Evolutionary conservation across 2,888 invertebrate species (phyloP), one percentile per base, ranked within the genome.

Genomic region (Folsomia manolachei): DNA sequence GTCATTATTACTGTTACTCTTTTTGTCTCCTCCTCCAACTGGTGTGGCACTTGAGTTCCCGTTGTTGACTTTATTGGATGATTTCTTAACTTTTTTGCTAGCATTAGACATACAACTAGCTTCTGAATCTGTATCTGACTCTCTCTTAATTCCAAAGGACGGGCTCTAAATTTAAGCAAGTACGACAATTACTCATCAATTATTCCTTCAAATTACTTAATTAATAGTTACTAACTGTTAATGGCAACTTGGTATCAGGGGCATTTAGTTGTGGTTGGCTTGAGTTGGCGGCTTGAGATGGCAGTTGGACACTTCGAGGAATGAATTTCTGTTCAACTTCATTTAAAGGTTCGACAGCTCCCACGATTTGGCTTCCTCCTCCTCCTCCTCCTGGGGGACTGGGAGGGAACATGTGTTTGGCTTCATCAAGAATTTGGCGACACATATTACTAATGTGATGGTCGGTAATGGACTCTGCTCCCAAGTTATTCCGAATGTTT

Each of bases 371-470:
- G n/a, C n/a, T n/a, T n/a, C n/a, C n/a, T n/a, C n/a, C n/a, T n/a
- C n/a, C n/a, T 14, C 39, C 75, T 73, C 72, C 71, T 75, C 67
- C 73, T 78, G 72, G 86, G 75, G 63, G 79, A 78, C 56, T 77
- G 74, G 69, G 74, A 77, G 87, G 87, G 82, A 90, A 91, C 84
- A 90, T 86, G 66, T 88, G 85, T 80, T 92, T 90, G 1, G 91
- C 91, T 78, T 92, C 92, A 83, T 92, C 92, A 76, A 93, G 84
- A 86, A 92, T 91, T 75, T 91, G 90, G 73, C 90, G 86, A 82
- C 91, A 92, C 14, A 92, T 90, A 75, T 89, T 89, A 81, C 88
- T 83, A 23, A 87, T 81, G 84, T 91, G 90, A 82, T 92, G 91
- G 83, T 91, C 91, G 78, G 88, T 89, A 11, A 92, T 90, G 82